These are phyloP conservation scores for Tenualosa thibaudeaui DNA, from an alignment of 2,797 vertebrate genomes.

Conservation along the genomic window DNA sequence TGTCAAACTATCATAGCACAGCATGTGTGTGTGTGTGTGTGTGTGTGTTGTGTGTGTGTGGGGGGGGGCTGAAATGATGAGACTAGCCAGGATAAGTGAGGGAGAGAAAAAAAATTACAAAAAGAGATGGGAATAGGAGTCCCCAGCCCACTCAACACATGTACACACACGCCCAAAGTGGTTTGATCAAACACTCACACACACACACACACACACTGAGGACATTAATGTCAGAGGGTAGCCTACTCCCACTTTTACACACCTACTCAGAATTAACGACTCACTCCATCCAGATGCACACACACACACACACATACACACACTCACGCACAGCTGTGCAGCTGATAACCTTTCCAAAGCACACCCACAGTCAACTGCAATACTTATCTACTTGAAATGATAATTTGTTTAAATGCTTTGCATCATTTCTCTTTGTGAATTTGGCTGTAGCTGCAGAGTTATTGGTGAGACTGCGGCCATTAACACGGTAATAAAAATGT, in stretches of 20 bases:
- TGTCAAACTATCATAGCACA: not conserved
- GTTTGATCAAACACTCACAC: not conserved
- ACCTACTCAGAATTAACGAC: slow-evolving; percentile 35
- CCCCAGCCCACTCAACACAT: slow-evolving; percentile 52
- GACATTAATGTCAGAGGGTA: not conserved
- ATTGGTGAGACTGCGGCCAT: slow-evolving; percentile 62
- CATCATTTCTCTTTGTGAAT: slow-evolving; percentile 61
- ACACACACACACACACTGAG: not conserved
- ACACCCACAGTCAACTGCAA: slow-evolving; percentile 39
- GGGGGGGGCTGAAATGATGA: not conserved
- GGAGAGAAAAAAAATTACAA: not conserved
- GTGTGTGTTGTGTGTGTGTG: slow-evolving; percentile 16
- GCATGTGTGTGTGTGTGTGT: not conserved
- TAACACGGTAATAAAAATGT: slow-evolving; percentile 73
- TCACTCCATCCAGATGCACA: slow-evolving; percentile 24
- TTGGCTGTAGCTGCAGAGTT: slow-evolving; percentile 56
- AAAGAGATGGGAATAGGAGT: slow-evolving; percentile 15
- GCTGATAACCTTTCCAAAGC: slow-evolving; percentile 5
- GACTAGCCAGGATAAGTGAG: not conserved
- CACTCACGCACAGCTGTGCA: slow-evolving; percentile 25
- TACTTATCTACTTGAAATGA: slow-evolving; percentile 59
- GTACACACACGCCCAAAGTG: slow-evolving; percentile 35
- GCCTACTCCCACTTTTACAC: not conserved
- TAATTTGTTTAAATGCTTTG: slow-evolving; percentile 66
- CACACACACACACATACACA: slow-evolving; percentile 35